These are phyloP conservation scores for Ardeotis arabs DNA, from an alignment of 2,113 vertebrate species.

Conservation along the genomic window DNA sequence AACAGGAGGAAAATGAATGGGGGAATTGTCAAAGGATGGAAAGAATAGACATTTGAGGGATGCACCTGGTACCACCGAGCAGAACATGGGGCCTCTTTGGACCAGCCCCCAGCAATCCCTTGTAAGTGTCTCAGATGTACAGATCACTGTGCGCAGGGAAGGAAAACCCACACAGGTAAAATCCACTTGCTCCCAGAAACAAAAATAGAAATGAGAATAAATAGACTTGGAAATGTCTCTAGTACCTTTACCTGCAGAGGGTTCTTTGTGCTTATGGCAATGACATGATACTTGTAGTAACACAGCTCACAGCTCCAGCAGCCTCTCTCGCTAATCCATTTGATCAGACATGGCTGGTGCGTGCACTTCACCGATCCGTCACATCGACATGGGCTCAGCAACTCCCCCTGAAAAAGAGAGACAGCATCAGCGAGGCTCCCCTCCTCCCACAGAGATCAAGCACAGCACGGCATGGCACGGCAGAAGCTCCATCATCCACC, in stretches of 20 bases:
- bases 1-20: not conserved
- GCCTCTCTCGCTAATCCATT: conserved; percentile 97
- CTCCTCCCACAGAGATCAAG: not conserved
- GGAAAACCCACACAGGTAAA: not conserved
- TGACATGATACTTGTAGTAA: conserved; percentile 99
- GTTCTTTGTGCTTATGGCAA: conserved; percentile 99
- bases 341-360: conserved; percentile 98
- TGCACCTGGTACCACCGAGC: not conserved
- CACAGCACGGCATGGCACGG: rapidly evolving
- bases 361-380: conserved; percentile 96
- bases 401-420: conserved; percentile 86
- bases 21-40: not conserved
- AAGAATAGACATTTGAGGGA: not conserved
- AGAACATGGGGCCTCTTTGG: not conserved
- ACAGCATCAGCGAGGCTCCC: not conserved
- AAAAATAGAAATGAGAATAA: conserved; percentile 14
- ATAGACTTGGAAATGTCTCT: conserved; percentile 73
- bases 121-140: not conserved
- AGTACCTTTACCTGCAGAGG: conserved; percentile 92
- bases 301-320: conserved; percentile 99
- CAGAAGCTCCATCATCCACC: not conserved
- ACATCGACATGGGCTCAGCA: conserved; percentile 96
- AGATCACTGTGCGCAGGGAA: not conserved
- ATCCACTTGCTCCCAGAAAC: conserved; percentile 14
- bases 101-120: not conserved